phyloP scores from a whole-genome alignment of 1,140 invertebrate genomes.

The Drosophila ficusphila region DNA sequence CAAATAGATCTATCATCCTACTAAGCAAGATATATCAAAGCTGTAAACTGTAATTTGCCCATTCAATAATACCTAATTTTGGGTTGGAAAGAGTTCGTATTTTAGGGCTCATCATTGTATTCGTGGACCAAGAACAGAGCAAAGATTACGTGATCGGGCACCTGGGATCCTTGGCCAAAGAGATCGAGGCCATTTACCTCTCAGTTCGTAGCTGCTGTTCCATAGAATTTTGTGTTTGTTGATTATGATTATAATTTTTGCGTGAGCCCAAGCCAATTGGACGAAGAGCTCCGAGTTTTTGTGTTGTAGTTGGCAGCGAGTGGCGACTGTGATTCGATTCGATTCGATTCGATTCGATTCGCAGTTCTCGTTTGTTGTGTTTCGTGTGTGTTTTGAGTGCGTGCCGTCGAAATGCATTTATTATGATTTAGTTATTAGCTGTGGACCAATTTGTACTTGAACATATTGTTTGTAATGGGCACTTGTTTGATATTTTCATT shows the following conservation, averaged over 20 bases:
- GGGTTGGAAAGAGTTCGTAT: no score
- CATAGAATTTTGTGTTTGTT: conserved; percentile 11
- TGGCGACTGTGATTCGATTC: background rate
- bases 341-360: no score
- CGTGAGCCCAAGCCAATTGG: background rate
- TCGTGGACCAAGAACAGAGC: background rate
- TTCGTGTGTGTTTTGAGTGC: conserved; percentile 11
- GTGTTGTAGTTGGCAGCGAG: conserved; percentile 14
- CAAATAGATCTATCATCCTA: no score
- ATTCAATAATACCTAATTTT: no score
- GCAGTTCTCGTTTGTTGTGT: background rate
- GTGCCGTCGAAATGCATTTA: conserved; percentile 2
- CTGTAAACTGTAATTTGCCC: no score
- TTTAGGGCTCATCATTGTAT: no score
- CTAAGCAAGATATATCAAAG: no score
- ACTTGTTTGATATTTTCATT: conserved; percentile 14
- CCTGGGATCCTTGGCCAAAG: background rate
- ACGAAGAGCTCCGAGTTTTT: conserved; percentile 1
- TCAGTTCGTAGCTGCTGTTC: background rate
- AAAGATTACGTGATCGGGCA: background rate
- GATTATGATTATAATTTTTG: conserved; percentile 22
- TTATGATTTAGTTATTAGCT: conserved; percentile 20
- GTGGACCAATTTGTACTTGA: conserved; percentile 2
- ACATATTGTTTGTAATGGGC: conserved; percentile 15
- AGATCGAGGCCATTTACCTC: background rate